Conservation (phyloP, 37 sponge, comb jelly and placozoan genomes). For the Cliona cf. orientalis region DNA sequence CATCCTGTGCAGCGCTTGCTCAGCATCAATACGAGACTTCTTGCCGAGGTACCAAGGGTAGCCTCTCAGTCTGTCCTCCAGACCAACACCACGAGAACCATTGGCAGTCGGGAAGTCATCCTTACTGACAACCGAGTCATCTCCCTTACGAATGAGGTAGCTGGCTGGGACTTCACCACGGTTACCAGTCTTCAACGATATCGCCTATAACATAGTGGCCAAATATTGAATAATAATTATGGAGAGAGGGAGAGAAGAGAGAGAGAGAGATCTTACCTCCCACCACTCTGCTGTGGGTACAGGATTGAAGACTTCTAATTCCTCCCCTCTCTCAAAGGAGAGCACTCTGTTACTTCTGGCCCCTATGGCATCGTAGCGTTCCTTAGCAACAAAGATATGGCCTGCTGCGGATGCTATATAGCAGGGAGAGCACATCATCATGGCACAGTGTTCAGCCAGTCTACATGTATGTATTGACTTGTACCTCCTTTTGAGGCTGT, state of each 20-base stretch:
- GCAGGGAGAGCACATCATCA: too few species aligned
- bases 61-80: slow-evolving; percentile 2
- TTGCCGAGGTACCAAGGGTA: slow-evolving; percentile 73
- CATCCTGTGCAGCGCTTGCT: slow-evolving; percentile 50
- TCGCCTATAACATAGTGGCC: slow-evolving; percentile 48
- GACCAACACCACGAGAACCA: background rate
- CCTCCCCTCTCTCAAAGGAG: slow-evolving; percentile 79
- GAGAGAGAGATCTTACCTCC: slow-evolving; percentile 63
- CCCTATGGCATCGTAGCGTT: slow-evolving; percentile 66
- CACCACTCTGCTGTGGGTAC: slow-evolving; percentile 72
- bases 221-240: too few species aligned
- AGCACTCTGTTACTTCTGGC: slow-evolving; percentile 43
- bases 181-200: slow-evolving; percentile 61
- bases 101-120: background rate
- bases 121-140: too few species aligned
- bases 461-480: too few species aligned
- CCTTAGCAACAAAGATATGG: slow-evolving; percentile 36
- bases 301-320: slow-evolving; percentile 56
- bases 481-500: too few species aligned
- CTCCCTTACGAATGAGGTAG: slow-evolving; percentile 32
- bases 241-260: background rate
- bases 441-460: too few species aligned
- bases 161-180: slow-evolving; percentile 79
- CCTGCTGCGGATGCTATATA: background rate
- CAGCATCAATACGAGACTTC: slow-evolving; percentile 85